These are phyloP conservation scores for Pentamera pediparva DNA, from an alignment of 53 echinoderm and acorn worm genomes.

Conservation along the genomic window DNA sequence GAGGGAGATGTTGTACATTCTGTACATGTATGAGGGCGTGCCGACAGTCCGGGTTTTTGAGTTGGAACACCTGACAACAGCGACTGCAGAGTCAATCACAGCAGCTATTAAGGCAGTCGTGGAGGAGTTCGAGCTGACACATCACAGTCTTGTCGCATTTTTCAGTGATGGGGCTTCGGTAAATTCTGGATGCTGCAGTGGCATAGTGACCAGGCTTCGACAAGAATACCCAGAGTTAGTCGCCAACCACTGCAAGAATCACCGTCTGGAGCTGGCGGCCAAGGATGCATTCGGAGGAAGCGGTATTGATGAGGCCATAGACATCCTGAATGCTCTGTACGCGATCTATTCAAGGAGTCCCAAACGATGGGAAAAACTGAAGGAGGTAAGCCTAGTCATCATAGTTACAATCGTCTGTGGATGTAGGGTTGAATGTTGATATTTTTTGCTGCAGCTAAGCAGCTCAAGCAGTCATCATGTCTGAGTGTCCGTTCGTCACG, in stretches of 20 bases:
- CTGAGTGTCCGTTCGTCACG: too few relatives aligned
- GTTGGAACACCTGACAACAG: background rate
- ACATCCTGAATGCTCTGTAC: background rate
- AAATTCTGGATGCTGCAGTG: background rate
- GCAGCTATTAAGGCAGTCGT: background rate
- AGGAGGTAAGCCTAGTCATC: slow-evolving; percentile 14
- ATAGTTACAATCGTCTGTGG: too few relatives aligned
- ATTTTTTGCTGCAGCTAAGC: too few relatives aligned
- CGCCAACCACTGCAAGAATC: background rate
- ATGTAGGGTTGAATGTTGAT: background rate
- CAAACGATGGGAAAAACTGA: background rate
- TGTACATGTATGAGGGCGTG: background rate
- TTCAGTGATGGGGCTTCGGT: slow-evolving; percentile 7
- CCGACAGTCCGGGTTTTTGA: background rate
- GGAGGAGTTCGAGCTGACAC: background rate
- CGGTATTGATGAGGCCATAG: background rate
- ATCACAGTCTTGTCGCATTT: background rate
- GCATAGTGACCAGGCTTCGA: background rate
- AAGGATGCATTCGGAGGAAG: too few relatives aligned
- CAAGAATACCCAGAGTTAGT: background rate
- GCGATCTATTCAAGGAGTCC: background rate
- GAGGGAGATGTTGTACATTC: background rate
- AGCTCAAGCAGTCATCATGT: too few relatives aligned
- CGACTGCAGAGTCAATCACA: background rate
- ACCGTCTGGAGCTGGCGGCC: background rate